Conservation (phyloP, 2,113 vertebrate genomes). For the Nestor notabilis region DNA sequence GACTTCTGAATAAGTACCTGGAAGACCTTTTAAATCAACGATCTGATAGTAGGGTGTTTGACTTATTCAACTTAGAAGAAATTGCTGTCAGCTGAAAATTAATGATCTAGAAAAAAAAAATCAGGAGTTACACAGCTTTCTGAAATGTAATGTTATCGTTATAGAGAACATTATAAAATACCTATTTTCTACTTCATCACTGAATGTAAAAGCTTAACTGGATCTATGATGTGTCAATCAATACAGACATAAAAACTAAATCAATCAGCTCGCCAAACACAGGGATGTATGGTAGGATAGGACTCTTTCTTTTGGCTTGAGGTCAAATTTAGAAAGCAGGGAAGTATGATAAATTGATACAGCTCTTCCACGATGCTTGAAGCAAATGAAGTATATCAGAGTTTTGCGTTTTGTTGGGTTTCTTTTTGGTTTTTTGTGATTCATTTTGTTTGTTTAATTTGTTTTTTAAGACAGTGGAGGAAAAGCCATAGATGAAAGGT, state of each 20-base stretch:
- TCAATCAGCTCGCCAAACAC: not conserved
- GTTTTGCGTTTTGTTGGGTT: not conserved
- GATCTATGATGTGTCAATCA: not conserved
- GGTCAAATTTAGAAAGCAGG: not conserved
- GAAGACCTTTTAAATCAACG: not conserved
- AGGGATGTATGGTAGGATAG: not conserved
- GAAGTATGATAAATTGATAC: not conserved
- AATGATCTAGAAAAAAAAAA: not conserved
- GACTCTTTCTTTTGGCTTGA: not conserved
- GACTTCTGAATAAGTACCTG: not conserved
- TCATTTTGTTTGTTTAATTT: not conserved
- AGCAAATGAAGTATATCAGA: not conserved
- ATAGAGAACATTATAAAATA: not conserved
- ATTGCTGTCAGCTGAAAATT: not conserved
- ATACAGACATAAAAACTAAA: not conserved
- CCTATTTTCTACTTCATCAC: not conserved
- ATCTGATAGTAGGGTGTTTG: not conserved
- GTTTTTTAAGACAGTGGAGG: not conserved
- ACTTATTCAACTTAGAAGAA: not conserved
- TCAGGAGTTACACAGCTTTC: not conserved
- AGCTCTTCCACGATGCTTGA: not conserved
- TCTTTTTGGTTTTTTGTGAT: not conserved
- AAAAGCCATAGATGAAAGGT: not conserved
- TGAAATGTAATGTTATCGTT: not conserved
- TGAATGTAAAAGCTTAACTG: not conserved